Percentiles rank a stretch among this genome's conserved stretches.
Evolutionary conservation across 2,888 invertebrate species (phyloP).

Genomic region (Bibio marci): DNA sequence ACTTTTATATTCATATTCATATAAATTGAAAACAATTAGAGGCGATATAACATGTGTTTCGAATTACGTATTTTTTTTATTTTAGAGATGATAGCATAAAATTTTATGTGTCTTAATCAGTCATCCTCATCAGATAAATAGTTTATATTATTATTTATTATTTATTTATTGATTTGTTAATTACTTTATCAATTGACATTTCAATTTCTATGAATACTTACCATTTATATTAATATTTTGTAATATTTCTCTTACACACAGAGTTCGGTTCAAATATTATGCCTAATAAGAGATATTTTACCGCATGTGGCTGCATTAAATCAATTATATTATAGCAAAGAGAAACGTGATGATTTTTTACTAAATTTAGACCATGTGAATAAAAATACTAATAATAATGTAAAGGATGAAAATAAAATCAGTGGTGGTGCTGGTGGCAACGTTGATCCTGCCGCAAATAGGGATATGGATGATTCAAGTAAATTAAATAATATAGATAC

Average conservation of each 20-base stretch:
- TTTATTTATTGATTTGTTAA: too few relatives aligned
- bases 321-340: slow-evolving; percentile 33
- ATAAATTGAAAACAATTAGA: too few relatives aligned
- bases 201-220: neutral
- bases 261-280: slow-evolving; percentile 73
- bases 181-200: too few relatives aligned
- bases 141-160: too few relatives aligned
- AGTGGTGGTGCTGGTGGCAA: slow-evolving; percentile 9
- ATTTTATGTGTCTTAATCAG: too few relatives aligned
- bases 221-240: too few relatives aligned
- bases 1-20: too few relatives aligned
- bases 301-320: slow-evolving; percentile 81
- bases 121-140: too few relatives aligned
- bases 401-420: slow-evolving; percentile 11
- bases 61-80: too few relatives aligned
- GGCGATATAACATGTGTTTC: too few relatives aligned
- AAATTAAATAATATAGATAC: slow-evolving; percentile 15
- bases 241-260: slow-evolving; percentile 25
- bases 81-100: too few relatives aligned
- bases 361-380: slow-evolving; percentile 16
- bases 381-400: slow-evolving; percentile 18
- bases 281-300: slow-evolving; percentile 70
- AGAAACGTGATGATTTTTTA: slow-evolving; percentile 12
- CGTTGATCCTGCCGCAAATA: slow-evolving; percentile 12
- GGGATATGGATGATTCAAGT: slow-evolving; percentile 13